Evolutionary conservation across 2,797 vertebrate genomes (phyloP), one percentile per base, ranked within the genome.

Genomic region (Onychomys torridus): DNA sequence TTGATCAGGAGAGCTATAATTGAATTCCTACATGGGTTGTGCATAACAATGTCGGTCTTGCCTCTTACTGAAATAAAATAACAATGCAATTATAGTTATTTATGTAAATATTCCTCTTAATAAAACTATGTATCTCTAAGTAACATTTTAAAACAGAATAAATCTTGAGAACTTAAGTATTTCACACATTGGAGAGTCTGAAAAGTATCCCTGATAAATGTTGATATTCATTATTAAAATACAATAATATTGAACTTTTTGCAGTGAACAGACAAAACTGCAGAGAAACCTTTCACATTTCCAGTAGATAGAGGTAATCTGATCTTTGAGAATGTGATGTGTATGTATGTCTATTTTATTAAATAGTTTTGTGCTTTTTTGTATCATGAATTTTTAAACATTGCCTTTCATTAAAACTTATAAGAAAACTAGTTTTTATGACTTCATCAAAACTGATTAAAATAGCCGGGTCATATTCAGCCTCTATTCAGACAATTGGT

Each of bases 161-260:
- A 86, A 86, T 84, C 17, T 71, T 63, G 25, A 82, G 34, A 69
- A 87, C 82, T 93, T 27, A 86, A 93, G 76, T 81, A 71, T 94
- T 95, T 91, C 1, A 32, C 49, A 12, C 32, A 82, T 78, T 86
- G 6, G 52, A 92, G 94, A 92, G 65, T 81, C 78, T 94, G 59
- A 85, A 89, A 93, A 90, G 27, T 94, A 46, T 21, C 71, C 43
- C n/a, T 94, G 90, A 87, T 6, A 87, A 86, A 89, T 88, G 88
- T 77, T 85, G 40, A 67, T 23, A 61, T 59, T 94, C 89, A 61
- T 90, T 86, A 40, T 83, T 61, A 90, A 92, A 92, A 92, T 84
- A 82, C 25, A 94, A 57, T 40, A 73, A 34, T 89, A 13, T 52
- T 52, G 13, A 52, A 52, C 49, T 52, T 52, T 52, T 52, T 95